These are phyloP conservation scores for Tetragonula clypearis DNA, from an alignment of 1,140 invertebrate genomes.

Conservation along the genomic window DNA sequence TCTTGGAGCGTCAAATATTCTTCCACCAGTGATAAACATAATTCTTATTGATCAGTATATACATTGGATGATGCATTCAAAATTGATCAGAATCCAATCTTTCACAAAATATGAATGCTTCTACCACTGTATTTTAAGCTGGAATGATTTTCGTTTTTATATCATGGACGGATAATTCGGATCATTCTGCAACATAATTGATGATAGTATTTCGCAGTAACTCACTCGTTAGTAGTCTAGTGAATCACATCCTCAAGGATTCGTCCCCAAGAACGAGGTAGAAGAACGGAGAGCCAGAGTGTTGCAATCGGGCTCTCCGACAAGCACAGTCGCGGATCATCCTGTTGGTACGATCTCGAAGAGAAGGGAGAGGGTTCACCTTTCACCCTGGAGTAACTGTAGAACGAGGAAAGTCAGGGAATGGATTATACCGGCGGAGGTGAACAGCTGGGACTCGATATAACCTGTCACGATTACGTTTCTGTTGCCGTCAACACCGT, in stretches of 20 bases:
- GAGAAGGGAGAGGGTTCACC: constrained; percentile 47
- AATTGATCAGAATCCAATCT: too few species aligned
- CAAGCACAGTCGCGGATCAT: constrained; percentile 18
- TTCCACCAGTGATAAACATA: neutral
- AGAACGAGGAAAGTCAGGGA: constrained; percentile 56
- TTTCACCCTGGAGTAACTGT: constrained; percentile 66
- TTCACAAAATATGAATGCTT: too few species aligned
- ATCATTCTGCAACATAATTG: neutral
- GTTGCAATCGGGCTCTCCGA: constrained; percentile 31
- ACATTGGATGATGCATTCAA: neutral
- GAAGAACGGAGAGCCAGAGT: constrained; percentile 4
- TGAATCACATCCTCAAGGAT: constrained; percentile 14
- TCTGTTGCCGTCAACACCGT: constrained; percentile 6
- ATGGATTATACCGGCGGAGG: constrained; percentile 44
- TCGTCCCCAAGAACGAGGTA: neutral
- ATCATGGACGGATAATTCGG: neutral
- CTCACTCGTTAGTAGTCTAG: neutral
- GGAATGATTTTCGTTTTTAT: neutral
- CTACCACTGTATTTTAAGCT: too few species aligned
- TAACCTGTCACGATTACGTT: constrained; percentile 42
- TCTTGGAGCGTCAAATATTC: neutral
- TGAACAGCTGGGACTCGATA: constrained; percentile 51
- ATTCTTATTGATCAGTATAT: neutral
- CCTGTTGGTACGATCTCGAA: neutral
- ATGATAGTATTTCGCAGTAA: neutral